phyloP scores from a whole-genome alignment of 2,888 invertebrate genomes.

The Dryococelus australis region DNA sequence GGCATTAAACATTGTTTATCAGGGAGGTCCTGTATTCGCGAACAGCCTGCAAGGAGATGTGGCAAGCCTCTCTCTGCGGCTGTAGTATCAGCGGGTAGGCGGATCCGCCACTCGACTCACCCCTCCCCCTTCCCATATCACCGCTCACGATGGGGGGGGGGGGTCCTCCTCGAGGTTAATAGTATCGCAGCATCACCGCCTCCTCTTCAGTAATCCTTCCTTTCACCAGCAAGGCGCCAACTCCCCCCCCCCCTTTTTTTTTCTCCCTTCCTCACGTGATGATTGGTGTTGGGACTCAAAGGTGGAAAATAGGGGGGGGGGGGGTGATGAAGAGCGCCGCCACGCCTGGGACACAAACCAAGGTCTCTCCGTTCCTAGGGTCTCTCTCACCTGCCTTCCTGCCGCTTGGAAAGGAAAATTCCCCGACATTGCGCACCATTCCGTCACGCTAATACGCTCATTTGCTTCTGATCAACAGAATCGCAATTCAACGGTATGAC shows the following conservation, averaged over 20 bases:
- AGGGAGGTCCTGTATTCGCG: too few species aligned
- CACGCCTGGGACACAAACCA: background rate
- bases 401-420: too few species aligned
- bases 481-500: too few species aligned
- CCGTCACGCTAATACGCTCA: too few species aligned
- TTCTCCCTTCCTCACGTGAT: too few species aligned
- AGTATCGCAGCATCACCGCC: background rate
- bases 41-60: too few species aligned
- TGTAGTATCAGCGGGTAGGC: too few species aligned
- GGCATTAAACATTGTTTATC: too few species aligned
- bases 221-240: background rate
- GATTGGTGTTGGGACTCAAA: background rate
- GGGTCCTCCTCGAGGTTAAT: background rate
- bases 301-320: background rate
- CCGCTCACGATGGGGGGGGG: background rate
- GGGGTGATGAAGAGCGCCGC: background rate
- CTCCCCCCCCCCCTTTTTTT: background rate
- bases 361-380: background rate
- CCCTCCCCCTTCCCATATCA: background rate
- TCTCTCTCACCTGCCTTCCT: background rate
- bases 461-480: too few species aligned
- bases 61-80: too few species aligned
- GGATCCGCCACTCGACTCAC: background rate
- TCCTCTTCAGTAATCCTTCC: background rate
- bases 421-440: too few species aligned